Conservation (phyloP, 37 sponge, comb jelly and placozoan species). For the Ianthella basta region DNA sequence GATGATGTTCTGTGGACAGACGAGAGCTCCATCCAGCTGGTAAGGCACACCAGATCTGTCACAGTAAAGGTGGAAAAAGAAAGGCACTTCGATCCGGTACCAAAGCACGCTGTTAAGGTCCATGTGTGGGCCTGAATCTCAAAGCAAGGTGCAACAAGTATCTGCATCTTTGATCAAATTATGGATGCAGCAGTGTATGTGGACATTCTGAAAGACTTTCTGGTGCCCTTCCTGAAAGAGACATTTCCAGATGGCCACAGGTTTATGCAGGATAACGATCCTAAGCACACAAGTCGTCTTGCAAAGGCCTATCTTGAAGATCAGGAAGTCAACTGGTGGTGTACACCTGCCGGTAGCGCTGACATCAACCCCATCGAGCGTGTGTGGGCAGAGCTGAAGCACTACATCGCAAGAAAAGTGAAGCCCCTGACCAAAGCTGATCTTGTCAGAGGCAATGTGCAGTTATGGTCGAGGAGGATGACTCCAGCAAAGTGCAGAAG, state of each 20-base stretch:
- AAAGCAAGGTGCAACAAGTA: background rate
- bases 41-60: background rate
- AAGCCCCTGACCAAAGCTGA: constrained; percentile 1
- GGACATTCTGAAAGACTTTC: background rate
- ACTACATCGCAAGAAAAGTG: constrained; percentile 9
- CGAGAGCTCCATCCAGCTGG: constrained; percentile 4
- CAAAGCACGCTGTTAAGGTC: constrained; percentile 11
- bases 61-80: background rate
- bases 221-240: background rate
- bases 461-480: constrained; percentile 2
- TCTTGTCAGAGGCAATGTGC: background rate
- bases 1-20: constrained; percentile 15
- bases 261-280: constrained; percentile 22
- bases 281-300: constrained; percentile 1
- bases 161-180: constrained; percentile 7
- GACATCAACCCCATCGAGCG: constrained; percentile 18
- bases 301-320: background rate
- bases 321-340: background rate
- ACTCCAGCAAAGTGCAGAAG: background rate
- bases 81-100: background rate
- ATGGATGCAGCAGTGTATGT: background rate
- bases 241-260: constrained; percentile 5
- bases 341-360: constrained; percentile 5
- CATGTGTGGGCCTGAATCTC: constrained; percentile 11
- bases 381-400: constrained; percentile 6